A percentile compares a stretch with the other conserved stretches of the same genome.
These are phyloP conservation scores for Danaus plexippus DNA, from an alignment of 1,140 invertebrate species.

Conservation along the genomic window DNA sequence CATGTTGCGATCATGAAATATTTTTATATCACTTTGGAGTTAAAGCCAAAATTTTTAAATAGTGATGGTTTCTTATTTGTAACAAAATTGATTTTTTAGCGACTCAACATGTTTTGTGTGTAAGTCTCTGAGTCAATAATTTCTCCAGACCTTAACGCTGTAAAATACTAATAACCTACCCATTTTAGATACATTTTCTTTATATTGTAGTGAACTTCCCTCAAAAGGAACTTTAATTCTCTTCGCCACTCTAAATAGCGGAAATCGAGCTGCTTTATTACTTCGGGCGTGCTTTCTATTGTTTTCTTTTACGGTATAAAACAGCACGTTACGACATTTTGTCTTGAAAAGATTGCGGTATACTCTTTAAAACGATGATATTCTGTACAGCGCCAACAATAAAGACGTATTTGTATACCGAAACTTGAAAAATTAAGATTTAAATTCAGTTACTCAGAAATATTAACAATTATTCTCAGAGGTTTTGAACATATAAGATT, in stretches of 20 bases:
- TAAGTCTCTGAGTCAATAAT: too few species aligned
- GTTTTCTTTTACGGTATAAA: constrained; percentile 57
- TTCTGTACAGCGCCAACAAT: constrained; percentile 17
- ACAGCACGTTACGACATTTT: constrained; percentile 52
- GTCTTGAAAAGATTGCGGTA: constrained; percentile 33
- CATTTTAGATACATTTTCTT: constrained; percentile 52
- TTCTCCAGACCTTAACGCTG: constrained; percentile 18
- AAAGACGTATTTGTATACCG: constrained; percentile 5
- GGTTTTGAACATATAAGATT: too few species aligned
- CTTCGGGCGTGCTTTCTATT: constrained; percentile 48
- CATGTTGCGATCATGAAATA: too few species aligned
- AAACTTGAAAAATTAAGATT: neutral
- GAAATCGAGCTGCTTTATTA: constrained; percentile 61
- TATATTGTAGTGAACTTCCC: constrained; percentile 57
- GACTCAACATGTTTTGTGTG: too few species aligned
- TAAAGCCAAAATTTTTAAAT: too few species aligned
- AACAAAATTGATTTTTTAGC: too few species aligned
- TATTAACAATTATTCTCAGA: too few species aligned
- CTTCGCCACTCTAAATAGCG: constrained; percentile 51
- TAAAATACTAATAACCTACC: constrained; percentile 57
- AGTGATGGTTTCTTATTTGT: too few species aligned
- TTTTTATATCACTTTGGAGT: too few species aligned
- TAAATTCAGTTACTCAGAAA: too few species aligned
- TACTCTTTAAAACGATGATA: constrained; percentile 26
- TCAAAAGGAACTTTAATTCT: constrained; percentile 65